A percentile compares a stretch with the other conserved stretches of the same genome.
phyloP scores from a whole-genome alignment of 2,888 invertebrate species.

The Gryllus longicercus region DNA sequence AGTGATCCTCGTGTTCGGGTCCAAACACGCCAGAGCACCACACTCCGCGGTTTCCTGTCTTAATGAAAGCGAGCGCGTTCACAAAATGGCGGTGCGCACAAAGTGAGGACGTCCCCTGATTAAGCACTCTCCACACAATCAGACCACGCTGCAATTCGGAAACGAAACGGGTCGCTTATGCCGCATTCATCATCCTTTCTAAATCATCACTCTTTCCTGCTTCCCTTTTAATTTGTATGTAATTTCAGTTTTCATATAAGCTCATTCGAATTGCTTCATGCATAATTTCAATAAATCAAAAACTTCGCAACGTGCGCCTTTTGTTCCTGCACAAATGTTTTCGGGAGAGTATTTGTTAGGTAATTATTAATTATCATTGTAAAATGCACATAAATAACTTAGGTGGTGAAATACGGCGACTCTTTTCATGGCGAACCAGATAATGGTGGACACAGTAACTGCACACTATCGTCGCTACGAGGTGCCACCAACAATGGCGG shows the following conservation, averaged over 20 bases:
- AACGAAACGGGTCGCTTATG: no score
- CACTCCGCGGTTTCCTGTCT: no score
- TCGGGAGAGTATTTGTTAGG: not conserved
- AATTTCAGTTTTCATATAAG: not conserved
- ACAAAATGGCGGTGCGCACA: no score
- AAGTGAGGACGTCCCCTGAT: no score
- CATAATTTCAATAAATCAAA: constrained; percentile 11
- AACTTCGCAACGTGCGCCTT: not conserved
- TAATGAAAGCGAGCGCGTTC: no score
- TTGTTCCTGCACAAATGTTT: constrained; percentile 6
- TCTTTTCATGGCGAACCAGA: not conserved
- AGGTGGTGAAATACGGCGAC: not conserved
- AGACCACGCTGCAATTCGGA: no score
- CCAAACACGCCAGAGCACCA: no score
- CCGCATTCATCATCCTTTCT: not conserved
- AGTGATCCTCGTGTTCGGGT: no score
- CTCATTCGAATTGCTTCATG: not conserved
- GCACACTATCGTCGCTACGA: not conserved
- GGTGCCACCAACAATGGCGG: not conserved
- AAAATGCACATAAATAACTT: not conserved
- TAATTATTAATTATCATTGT: constrained; percentile 11
- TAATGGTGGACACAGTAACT: not conserved
- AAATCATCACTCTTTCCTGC: not conserved
- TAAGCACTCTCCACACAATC: no score
- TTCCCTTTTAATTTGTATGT: not conserved